Conservation (phyloP, 1,140 invertebrate species). For the Kradibia gibbosae region DNA sequence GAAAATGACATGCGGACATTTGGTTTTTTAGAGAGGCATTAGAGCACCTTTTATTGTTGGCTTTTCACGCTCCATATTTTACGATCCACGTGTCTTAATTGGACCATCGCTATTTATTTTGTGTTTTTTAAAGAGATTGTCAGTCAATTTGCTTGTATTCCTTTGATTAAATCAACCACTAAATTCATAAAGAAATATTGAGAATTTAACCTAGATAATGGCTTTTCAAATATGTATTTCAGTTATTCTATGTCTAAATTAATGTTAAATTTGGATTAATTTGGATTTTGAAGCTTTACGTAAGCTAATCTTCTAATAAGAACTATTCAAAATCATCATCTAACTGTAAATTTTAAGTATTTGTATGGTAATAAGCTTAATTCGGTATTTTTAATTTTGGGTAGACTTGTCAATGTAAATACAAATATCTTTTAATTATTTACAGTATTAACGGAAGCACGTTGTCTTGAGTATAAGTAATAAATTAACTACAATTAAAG, state of each 20-base stretch:
- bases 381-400: too few relatives aligned
- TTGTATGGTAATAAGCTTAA: too few relatives aligned
- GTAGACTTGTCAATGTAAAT: too few relatives aligned
- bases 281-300: too few relatives aligned
- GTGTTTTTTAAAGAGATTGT: background rate
- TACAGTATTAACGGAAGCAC: too few relatives aligned
- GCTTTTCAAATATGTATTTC: background rate
- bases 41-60: background rate
- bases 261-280: too few relatives aligned
- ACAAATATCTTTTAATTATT: too few relatives aligned
- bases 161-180: background rate
- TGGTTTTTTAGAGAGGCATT: background rate
- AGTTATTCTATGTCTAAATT: background rate
- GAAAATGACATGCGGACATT: background rate
- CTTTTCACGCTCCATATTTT: slow-evolving; percentile 1
- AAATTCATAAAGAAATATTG: background rate
- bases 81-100: slow-evolving; percentile 6
- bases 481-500: too few relatives aligned
- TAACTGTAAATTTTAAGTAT: too few relatives aligned
- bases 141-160: background rate
- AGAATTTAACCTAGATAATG: background rate
- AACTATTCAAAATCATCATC: too few relatives aligned
- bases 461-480: too few relatives aligned
- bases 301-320: too few relatives aligned
- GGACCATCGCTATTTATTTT: background rate